Base-by-base conservation (phyloP, 2,113 vertebrate genomes). In the Thryonomys swinderianus region DNA sequence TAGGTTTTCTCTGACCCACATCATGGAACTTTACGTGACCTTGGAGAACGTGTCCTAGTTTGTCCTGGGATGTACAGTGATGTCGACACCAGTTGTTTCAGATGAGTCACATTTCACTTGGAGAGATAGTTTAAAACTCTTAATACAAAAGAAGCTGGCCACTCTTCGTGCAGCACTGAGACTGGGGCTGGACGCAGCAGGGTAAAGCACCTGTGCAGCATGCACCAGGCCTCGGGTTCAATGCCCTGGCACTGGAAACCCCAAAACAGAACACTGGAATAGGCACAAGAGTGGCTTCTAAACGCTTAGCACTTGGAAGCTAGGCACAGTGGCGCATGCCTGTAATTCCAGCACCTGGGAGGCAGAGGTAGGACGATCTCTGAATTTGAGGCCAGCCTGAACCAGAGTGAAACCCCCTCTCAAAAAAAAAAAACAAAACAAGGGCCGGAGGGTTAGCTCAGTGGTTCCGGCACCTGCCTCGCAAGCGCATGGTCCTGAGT, bases 1-100 rank as follows among this genome's bases (percentile, higher is more conserved):
- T 10, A 4, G 2, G 42, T 23, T 0, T 21, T 23, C 55, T 78
- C 71, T 59, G 61, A 42, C 7, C 30, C 53, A 48, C 30, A 42
- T 61, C 42, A 48, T 0, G 37, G 17, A 14, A n/a, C 17, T 34
- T 14, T 11, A 27, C 7, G 23, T 20, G 32, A 55, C n/a, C 2
- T 42, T 20, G 7, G 2, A 10, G 25, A 18, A 59, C 25, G 37
- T 21, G 40, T 69, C 25, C 17, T 10, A 16, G 25, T 32, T 7
- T 53, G 32, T 27, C 62, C 2, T 0, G 53, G 2, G 3, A 4
- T 64, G 57, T 11, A 0, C 37, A 42, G 18, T 7, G 0, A 17
- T 9, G 3, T 0, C 0, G 11, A 1, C 10, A 3, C 20, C 55
- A 18, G 0, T 32, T n/a, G 10, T 17, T 57, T 45, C 5, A 30